These are phyloP conservation scores for Lochmaea crataegi DNA, from an alignment of 2,888 invertebrate genomes.

Conservation along the genomic window DNA sequence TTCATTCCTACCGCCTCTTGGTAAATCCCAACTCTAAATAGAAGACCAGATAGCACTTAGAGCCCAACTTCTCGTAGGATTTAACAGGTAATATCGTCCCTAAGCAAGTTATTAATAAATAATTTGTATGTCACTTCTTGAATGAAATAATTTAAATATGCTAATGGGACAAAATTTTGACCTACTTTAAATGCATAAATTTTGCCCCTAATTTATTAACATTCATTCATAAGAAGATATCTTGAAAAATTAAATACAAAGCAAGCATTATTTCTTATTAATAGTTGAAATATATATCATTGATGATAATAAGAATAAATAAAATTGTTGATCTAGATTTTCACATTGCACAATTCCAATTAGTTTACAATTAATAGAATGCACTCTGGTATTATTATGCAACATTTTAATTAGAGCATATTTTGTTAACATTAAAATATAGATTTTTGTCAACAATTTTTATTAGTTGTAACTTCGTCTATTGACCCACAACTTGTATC, in stretches of 20 bases:
- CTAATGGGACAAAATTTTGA: not conserved
- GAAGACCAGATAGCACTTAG: too few relatives aligned
- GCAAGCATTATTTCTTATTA: not conserved
- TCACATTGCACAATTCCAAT: constrained; percentile 7
- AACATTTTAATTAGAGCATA: not conserved
- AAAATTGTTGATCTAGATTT: constrained; percentile 5
- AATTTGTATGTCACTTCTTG: too few relatives aligned
- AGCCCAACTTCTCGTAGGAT: too few relatives aligned
- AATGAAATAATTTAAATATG: too few relatives aligned
- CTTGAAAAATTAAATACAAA: not conserved
- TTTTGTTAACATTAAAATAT: not conserved
- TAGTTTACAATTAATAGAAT: not conserved
- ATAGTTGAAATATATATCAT: constrained; percentile 1
- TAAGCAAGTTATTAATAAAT: too few relatives aligned
- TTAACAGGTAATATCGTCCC: too few relatives aligned
- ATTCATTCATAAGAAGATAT: not conserved
- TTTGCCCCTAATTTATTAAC: not conserved
- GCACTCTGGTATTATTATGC: constrained; percentile 1
- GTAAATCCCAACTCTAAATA: too few relatives aligned
- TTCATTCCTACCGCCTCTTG: too few relatives aligned
- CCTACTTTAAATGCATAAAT: not conserved
- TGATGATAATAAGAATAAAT: not conserved
- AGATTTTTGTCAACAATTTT: not conserved
- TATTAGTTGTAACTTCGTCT: not conserved
- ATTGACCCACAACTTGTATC: not conserved